Evolutionary conservation across 2,888 invertebrate genomes (phyloP).

Genomic region (Eupithecia pulchellata): DNA sequence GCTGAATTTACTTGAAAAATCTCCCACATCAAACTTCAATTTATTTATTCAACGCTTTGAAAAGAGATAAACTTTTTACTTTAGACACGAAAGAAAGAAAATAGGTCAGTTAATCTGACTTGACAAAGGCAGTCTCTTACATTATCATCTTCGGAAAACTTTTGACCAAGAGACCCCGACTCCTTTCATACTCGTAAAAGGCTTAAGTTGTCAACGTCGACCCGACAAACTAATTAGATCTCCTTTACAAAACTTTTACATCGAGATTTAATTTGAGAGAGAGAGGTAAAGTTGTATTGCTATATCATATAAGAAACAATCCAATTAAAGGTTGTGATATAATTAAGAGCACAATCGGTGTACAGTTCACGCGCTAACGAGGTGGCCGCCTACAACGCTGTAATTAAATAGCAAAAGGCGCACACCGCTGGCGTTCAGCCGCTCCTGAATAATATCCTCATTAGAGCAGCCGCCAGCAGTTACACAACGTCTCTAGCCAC

Average conservation of each 20-base stretch:
- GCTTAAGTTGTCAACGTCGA: conserved; percentile 25
- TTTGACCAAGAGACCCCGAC: conserved; percentile 28
- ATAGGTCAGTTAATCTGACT: conserved; percentile 43
- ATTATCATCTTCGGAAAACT: conserved; percentile 35
- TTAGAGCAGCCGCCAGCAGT: conserved; percentile 61
- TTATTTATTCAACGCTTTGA: conserved; percentile 12
- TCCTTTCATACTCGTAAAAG: conserved; percentile 27
- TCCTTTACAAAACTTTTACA: conserved; percentile 18
- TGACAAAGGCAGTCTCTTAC: conserved; percentile 44
- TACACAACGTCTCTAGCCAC: conserved; percentile 75
- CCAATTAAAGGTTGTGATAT: conserved; percentile 53
- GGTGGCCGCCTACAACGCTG: conserved; percentile 59
- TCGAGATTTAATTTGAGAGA: background rate
- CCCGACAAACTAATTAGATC: conserved; percentile 21
- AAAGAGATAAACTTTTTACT: conserved; percentile 22
- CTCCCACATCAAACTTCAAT: conserved; percentile 2
- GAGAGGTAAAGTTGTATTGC: conserved; percentile 16
- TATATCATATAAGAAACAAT: conserved; percentile 42
- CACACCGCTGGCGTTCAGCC: conserved; percentile 59
- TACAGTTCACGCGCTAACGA: conserved; percentile 65
- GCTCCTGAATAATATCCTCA: conserved; percentile 79
- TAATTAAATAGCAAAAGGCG: conserved; percentile 68
- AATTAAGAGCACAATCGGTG: conserved; percentile 63
- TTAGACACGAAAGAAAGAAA: conserved; percentile 25
- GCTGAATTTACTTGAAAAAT: conserved; percentile 33